Conservation (phyloP, 2,113 vertebrate species). For the Mustela nigripes region DNA sequence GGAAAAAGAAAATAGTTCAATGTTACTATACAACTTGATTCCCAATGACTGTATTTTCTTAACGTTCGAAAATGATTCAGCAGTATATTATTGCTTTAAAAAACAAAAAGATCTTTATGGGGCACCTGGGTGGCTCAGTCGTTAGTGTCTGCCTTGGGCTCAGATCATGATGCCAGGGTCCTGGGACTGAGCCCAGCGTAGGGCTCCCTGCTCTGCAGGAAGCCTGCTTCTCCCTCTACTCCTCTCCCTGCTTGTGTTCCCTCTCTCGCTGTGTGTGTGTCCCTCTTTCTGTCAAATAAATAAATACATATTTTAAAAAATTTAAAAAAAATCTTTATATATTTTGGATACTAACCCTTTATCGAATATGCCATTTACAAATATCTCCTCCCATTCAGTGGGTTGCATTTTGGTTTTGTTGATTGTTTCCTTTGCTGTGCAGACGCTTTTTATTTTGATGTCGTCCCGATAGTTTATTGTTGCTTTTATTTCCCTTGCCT, state of each 20-base stretch:
- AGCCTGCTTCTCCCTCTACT: too few relatives aligned
- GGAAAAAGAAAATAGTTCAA: constrained; percentile 21
- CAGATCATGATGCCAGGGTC: too few relatives aligned
- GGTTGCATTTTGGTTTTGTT: background rate
- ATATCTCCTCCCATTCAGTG: background rate
- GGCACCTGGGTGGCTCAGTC: too few relatives aligned
- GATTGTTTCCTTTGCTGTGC: background rate
- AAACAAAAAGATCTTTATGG: background rate
- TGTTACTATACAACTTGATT: constrained; percentile 44
- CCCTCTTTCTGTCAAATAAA: too few relatives aligned
- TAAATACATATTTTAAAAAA: too few relatives aligned
- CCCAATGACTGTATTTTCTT: background rate
- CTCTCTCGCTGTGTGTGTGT: too few relatives aligned
- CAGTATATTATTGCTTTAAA: background rate
- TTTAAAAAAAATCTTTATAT: background rate
- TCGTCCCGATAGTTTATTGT: background rate
- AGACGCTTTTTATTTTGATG: background rate
- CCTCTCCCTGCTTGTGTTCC: too few relatives aligned
- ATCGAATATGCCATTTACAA: background rate
- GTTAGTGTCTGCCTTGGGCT: too few relatives aligned
- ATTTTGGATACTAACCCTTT: background rate
- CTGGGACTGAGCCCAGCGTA: too few relatives aligned
- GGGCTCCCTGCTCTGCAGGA: too few relatives aligned
- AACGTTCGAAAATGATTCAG: background rate
- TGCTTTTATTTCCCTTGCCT: background rate